Percentiles rank a stretch among this genome's conserved stretches.
phyloP scores from a whole-genome alignment of 2,888 invertebrate species.

The Nemotelus nigrinus region DNA sequence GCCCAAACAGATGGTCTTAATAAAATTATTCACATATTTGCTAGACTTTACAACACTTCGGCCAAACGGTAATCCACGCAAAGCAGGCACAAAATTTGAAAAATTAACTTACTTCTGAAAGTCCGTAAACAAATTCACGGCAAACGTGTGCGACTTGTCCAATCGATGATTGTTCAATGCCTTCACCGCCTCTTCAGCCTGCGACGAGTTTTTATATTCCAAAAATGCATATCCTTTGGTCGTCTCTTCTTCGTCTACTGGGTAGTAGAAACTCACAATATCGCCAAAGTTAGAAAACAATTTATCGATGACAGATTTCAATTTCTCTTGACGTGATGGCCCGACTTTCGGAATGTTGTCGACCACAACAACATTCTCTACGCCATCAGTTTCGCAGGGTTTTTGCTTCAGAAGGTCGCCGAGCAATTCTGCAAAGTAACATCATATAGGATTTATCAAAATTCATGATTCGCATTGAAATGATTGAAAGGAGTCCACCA shows the following conservation, averaged over 20 bases:
- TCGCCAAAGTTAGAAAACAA: slow-evolving; percentile 88
- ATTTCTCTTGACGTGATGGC: slow-evolving; percentile 88
- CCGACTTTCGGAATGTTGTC: slow-evolving; percentile 97
- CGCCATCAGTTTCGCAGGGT: slow-evolving; percentile 95
- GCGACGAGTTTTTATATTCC: slow-evolving; percentile 84
- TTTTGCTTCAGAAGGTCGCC: slow-evolving; percentile 89
- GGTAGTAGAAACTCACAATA: slow-evolving; percentile 90
- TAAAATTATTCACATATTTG: no score
- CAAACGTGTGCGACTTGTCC: slow-evolving; percentile 94
- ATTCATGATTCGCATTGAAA: background rate
- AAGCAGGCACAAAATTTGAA: no score
- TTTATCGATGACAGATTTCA: slow-evolving; percentile 91
- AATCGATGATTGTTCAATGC: slow-evolving; percentile 91
- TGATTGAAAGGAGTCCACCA: background rate
- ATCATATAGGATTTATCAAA: slow-evolving; percentile 31
- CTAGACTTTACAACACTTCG: no score
- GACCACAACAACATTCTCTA: slow-evolving; percentile 94
- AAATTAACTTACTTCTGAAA: slow-evolving; percentile 81
- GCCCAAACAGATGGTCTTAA: no score
- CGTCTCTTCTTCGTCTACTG: slow-evolving; percentile 79
- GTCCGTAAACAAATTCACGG: slow-evolving; percentile 93
- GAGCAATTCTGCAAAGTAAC: slow-evolving; percentile 78
- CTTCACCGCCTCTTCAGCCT: slow-evolving; percentile 90
- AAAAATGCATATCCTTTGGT: slow-evolving; percentile 95
- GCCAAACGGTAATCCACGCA: no score